These are phyloP conservation scores for Orgyia antiqua DNA, from an alignment of 2,888 invertebrate genomes.

Conservation along the genomic window DNA sequence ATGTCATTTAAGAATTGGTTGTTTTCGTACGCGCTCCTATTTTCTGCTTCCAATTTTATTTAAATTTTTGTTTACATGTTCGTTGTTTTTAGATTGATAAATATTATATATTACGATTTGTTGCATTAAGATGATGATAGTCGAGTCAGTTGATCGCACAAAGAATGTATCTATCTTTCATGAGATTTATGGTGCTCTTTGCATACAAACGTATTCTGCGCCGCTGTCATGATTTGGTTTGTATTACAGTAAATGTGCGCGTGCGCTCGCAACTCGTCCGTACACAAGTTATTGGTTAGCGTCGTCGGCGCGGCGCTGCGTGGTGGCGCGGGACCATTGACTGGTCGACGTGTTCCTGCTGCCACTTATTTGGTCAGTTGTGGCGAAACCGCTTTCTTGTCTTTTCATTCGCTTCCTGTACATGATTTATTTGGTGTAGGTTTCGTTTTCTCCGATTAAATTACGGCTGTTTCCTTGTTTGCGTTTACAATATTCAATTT, in stretches of 20 bases:
- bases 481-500: no score
- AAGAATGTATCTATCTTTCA: no score
- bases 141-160: slow-evolving; percentile 15
- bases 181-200: slow-evolving; percentile 30
- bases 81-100: no score
- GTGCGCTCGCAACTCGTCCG: slow-evolving; percentile 11
- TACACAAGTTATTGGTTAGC: slow-evolving; percentile 24
- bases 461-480: slow-evolving; percentile 8
- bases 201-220: slow-evolving; percentile 27
- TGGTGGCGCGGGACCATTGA: slow-evolving; percentile 14
- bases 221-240: slow-evolving; percentile 32
- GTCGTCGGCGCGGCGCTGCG: no score
- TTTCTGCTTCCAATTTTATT: no score
- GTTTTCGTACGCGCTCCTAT: no score
- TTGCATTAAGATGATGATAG: no score
- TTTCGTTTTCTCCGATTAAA: slow-evolving; percentile 27
- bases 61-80: no score
- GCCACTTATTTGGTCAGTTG: slow-evolving; percentile 30
- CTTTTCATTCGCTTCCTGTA: slow-evolving; percentile 25
- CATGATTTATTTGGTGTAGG: slow-evolving; percentile 22
- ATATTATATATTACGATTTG: no score
- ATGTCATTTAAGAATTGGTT: no score
- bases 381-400: slow-evolving; percentile 32
- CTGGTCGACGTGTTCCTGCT: slow-evolving; percentile 17
- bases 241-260: slow-evolving; percentile 30